phyloP scores from a whole-genome alignment of 2,797 vertebrate species.

The Cyprinella venusta region DNA sequence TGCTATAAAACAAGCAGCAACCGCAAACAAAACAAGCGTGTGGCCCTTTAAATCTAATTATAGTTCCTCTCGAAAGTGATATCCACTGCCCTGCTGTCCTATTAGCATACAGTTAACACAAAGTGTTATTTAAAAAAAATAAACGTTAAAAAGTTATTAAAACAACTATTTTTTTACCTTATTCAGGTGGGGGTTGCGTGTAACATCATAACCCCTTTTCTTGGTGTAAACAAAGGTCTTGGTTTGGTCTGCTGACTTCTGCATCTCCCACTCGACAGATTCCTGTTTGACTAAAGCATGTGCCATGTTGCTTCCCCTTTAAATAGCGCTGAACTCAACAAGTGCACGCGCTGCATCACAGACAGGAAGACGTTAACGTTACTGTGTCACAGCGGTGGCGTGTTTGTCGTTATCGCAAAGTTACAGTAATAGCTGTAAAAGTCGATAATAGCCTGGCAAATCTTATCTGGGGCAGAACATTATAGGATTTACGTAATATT shows the following conservation, averaged over 20 bases:
- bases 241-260: conserved; percentile 65
- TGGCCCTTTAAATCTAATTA: conserved; percentile 80
- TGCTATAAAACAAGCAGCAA: conserved; percentile 20
- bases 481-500: background rate
- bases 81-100: conserved; percentile 58
- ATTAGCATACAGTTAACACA: conserved; percentile 5
- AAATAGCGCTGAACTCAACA: conserved; percentile 76
- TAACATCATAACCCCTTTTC: conserved; percentile 89
- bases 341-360: conserved; percentile 66
- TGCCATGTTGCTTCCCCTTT: conserved; percentile 71
- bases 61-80: conserved; percentile 72
- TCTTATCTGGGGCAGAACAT: background rate
- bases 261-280: conserved; percentile 77
- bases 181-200: conserved; percentile 87
- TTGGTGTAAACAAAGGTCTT: conserved; percentile 79
- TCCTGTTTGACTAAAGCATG: conserved; percentile 70
- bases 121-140: conserved; percentile 44
- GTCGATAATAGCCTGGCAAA: background rate
- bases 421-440: conserved; percentile 6
- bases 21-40: background rate
- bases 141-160: background rate
- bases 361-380: conserved; percentile 23
- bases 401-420: background rate
- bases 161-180: conserved; percentile 77
- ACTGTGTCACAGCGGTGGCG: conserved; percentile 6